Evolutionary conservation across 2,113 vertebrate genomes (phyloP).

Genomic region (Eretmochelys imbricata): DNA sequence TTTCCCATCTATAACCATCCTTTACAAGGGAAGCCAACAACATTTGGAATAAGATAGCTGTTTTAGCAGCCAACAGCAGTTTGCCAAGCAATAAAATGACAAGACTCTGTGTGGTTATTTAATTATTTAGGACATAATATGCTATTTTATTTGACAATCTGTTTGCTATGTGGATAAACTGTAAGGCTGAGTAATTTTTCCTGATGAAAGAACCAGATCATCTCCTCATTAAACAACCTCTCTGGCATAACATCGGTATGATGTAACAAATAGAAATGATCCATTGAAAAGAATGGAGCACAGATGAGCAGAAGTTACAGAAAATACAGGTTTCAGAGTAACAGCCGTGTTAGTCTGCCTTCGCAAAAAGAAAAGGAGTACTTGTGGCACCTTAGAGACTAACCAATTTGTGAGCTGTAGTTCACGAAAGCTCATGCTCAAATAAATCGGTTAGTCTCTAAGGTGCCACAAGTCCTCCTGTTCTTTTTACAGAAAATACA

Average conservation of each 20-base stretch:
- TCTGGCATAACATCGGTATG: neutral
- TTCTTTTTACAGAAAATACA: neutral
- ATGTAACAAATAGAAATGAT: neutral
- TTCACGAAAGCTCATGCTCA: no score
- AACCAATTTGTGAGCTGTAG: no score
- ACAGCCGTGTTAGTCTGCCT: no score
- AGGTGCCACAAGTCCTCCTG: no score
- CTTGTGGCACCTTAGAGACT: no score
- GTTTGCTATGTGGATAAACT: constrained; percentile 65
- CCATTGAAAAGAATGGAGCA: neutral
- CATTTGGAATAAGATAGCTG: constrained; percentile 40
- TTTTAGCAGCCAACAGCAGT: neutral
- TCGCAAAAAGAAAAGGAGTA: no score
- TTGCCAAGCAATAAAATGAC: constrained; percentile 45
- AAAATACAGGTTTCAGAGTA: neutral
- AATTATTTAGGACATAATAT: constrained; percentile 61
- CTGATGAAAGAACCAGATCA: constrained; percentile 59
- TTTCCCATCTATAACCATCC: constrained; percentile 23
- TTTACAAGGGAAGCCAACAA: constrained; percentile 36
- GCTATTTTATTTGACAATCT: constrained; percentile 63
- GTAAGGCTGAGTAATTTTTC: constrained; percentile 65
- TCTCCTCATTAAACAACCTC: constrained; percentile 51
- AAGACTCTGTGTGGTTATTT: constrained; percentile 51
- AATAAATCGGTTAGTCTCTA: no score
- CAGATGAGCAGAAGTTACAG: neutral